These are phyloP conservation scores for Apodemus speciosus DNA, from an alignment of 2,113 vertebrate species.

Conservation along the genomic window DNA sequence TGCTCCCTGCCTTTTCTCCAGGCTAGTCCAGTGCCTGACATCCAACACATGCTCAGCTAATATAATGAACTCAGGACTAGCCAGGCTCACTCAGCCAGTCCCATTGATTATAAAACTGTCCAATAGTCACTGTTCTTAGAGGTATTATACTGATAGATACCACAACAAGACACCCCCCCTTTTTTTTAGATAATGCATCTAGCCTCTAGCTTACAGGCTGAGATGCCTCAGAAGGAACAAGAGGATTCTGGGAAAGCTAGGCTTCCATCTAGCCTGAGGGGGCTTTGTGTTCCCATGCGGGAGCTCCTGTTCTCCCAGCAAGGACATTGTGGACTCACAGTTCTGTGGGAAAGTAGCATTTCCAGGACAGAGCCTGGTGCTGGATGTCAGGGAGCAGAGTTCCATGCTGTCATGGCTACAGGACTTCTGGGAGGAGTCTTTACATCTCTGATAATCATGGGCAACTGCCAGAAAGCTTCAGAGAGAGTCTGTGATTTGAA, in stretches of 20 bases:
- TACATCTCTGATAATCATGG: neutral
- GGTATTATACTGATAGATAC: neutral
- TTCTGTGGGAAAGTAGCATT: neutral
- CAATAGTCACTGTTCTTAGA: neutral
- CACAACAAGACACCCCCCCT: neutral
- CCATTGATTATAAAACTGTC: neutral
- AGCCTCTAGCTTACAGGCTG: neutral
- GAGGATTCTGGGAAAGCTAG: neutral
- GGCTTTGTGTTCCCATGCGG: neutral
- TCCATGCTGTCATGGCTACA: neutral
- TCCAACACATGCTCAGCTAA: neutral
- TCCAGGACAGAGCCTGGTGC: neutral
- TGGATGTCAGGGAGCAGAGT: neutral
- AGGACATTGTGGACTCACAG: neutral
- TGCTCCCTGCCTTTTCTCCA: neutral
- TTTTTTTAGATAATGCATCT: constrained; percentile 22
- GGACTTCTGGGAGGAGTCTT: neutral
- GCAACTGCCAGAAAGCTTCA: neutral
- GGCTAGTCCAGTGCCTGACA: neutral
- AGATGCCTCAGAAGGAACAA: neutral
- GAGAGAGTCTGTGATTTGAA: neutral
- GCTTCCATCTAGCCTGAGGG: neutral
- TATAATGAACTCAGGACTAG: neutral
- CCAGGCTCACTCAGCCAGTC: neutral
- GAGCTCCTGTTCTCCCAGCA: neutral